These are phyloP conservation scores for Carabus problematicus DNA, from an alignment of 2,888 invertebrate genomes.

Conservation along the genomic window DNA sequence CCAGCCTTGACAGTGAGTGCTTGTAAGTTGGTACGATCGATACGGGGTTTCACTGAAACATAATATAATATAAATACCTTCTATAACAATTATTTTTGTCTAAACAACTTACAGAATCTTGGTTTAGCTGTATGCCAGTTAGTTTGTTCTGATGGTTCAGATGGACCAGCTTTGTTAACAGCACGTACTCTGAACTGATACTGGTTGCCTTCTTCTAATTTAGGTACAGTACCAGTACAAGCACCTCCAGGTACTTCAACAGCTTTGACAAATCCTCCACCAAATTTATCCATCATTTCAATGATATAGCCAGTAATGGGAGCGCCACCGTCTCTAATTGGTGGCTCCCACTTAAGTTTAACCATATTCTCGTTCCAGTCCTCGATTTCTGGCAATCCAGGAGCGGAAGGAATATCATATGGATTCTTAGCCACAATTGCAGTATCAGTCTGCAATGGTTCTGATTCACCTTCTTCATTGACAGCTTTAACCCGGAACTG, in stretches of 20 bases:
- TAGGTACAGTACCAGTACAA: constrained; percentile 86
- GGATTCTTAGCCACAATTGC: constrained; percentile 96
- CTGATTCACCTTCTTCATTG: constrained; percentile 97
- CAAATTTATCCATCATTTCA: constrained; percentile 90
- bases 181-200: constrained; percentile 96
- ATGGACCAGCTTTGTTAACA: constrained; percentile 93
- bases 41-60: constrained; percentile 86
- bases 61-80: no score
- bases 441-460: constrained; percentile 89
- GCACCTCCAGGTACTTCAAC: constrained; percentile 83
- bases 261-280: constrained; percentile 84
- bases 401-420: constrained; percentile 86
- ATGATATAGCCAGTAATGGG: constrained; percentile 93
- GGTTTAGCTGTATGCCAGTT: constrained; percentile 91
- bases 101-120: constrained; percentile 76
- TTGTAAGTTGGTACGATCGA: constrained; percentile 89
- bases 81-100: no score
- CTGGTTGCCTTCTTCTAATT: constrained; percentile 91
- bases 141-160: constrained; percentile 90
- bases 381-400: constrained; percentile 88
- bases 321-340: constrained; percentile 89
- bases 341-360: constrained; percentile 90
- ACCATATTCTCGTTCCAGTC: constrained; percentile 93
- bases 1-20: constrained; percentile 87
- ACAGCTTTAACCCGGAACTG: constrained; percentile 97